Evolutionary conservation across 2,113 vertebrate species (phyloP), one percentile per base, ranked within the genome.

Genomic region (Cyanistes caeruleus): DNA sequence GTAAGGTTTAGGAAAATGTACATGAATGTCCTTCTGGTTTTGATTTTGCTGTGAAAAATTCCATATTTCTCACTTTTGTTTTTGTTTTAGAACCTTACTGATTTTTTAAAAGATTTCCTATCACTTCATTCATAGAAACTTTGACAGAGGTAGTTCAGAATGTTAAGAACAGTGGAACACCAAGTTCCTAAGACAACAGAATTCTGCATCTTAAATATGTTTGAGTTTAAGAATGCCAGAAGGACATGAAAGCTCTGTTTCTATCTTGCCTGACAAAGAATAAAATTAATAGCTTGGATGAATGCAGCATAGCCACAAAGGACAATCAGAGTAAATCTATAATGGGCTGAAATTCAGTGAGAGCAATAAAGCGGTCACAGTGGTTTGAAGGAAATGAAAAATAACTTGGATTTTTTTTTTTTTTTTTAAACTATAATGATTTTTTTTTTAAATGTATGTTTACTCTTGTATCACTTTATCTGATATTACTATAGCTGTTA

Each of bases 181-280:
- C 4, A 67, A 77, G 56, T 84, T 96, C 87, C 67, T 79, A 73
- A 95, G 95, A 43, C 74, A 92, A 78, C 43, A 62, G 62, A 93
- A 74, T 90, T 90, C 91, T 70, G 62, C 82, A 59, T 95, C 55
- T 96, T 93, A 95, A 83, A 89, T 79, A 91, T 62, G 67, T 35
- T 33, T 84, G 68, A 89, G 21, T 90, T 87, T 80, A 65, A 80
- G 67, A 94, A 83, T 4, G 2, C 75, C 75, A 89, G 52, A 77
- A 91, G 51, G 55, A 85, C 51, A 63, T 77, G 67, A 91, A 93
- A 79, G 30, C 24, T 89, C 89, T 85, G 37, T 69, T 91, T 89
- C 84, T 53, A 28, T 90, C 72, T 77, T 55, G 39, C 19, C 31
- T 91, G 49, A 63, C n/a, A 85, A 94, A 77, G 46, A 85, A 33